A percentile compares a stretch with the other conserved stretches of the same genome.
Conservation (phyloP, 2,797 vertebrate species). For the Pangasius krempfi region DNA sequence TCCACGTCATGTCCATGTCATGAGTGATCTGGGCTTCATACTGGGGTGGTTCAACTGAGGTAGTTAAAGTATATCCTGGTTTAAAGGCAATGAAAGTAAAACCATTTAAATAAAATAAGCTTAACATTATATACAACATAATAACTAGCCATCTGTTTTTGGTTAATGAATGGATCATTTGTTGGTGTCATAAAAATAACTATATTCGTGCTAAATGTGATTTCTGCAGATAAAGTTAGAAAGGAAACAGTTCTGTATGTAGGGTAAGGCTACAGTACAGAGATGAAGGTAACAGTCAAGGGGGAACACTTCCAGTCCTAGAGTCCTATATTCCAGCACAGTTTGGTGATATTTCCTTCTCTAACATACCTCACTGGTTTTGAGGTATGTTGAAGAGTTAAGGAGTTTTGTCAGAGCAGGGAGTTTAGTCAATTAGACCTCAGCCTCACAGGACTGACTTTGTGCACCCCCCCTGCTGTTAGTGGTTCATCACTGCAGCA, state of each 20-base stretch:
- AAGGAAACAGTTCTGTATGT: background rate
- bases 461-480: background rate
- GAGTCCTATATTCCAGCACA: background rate
- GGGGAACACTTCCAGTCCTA: background rate
- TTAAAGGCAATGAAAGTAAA: background rate
- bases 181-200: background rate
- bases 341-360: background rate
- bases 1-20: background rate
- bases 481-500: background rate
- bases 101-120: background rate
- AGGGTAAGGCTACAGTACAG: background rate
- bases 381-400: background rate
- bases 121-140: background rate
- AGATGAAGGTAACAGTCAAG: background rate
- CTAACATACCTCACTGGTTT: background rate
- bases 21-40: background rate
- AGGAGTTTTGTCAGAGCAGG: background rate
- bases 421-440: background rate
- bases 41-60: background rate
- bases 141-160: too few relatives aligned
- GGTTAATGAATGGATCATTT: too few relatives aligned
- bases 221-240: background rate
- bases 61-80: background rate
- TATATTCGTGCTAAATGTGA: background rate
- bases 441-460: background rate